A percentile compares a stretch with the other conserved stretches of the same genome.
These are phyloP conservation scores for Acleris cristana DNA, from an alignment of 2,888 invertebrate species.

Conservation along the genomic window DNA sequence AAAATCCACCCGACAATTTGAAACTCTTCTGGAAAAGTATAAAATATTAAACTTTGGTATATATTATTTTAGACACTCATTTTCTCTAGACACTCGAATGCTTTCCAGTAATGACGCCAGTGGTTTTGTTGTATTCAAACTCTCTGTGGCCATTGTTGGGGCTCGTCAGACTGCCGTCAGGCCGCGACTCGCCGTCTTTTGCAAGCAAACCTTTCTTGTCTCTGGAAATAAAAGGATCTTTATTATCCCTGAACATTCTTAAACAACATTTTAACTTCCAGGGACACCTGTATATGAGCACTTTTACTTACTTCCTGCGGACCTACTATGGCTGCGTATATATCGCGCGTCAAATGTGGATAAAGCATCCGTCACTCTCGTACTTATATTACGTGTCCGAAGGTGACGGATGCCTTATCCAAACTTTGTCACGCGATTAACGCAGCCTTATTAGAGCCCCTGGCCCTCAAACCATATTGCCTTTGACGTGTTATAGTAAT, in stretches of 20 bases:
- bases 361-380: too few species aligned
- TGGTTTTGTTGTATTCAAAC: slow-evolving; percentile 74
- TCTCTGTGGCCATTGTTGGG: slow-evolving; percentile 70
- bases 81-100: slow-evolving; percentile 71
- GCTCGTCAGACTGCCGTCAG: slow-evolving; percentile 56
- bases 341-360: too few species aligned
- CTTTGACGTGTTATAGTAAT: too few species aligned
- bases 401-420: too few species aligned
- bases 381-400: too few species aligned
- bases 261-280: too few species aligned
- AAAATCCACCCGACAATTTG: neutral
- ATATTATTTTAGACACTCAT: slow-evolving; percentile 14
- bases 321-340: too few species aligned
- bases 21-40: neutral
- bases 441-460: too few species aligned
- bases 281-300: too few species aligned
- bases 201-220: slow-evolving; percentile 75
- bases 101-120: slow-evolving; percentile 76
- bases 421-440: too few species aligned
- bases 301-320: too few species aligned
- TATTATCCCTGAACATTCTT: neutral
- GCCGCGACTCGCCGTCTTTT: slow-evolving; percentile 55
- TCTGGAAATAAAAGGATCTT: slow-evolving; percentile 55
- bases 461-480: too few species aligned
- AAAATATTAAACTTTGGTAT: slow-evolving; percentile 32